Evolutionary conservation across 2,888 invertebrate genomes (phyloP).

Genomic region (Tipula lateralis): DNA sequence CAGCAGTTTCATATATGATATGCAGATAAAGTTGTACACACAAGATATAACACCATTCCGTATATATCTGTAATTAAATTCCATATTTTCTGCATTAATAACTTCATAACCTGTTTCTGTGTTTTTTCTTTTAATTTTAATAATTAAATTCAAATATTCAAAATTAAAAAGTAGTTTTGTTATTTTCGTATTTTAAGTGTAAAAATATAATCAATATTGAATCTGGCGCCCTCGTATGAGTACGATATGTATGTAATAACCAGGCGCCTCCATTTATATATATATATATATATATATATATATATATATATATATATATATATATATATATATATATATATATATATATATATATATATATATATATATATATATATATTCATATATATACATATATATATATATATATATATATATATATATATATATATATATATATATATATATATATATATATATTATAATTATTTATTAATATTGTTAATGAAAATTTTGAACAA

Average conservation of each 20-base stretch:
- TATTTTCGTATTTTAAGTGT: background rate
- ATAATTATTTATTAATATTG: background rate
- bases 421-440: background rate
- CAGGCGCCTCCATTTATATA: background rate
- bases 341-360: background rate
- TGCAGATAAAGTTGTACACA: background rate
- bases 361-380: background rate
- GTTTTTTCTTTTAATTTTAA: background rate
- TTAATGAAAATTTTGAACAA: background rate
- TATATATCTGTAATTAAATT: background rate
- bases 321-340: background rate
- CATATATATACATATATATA: background rate
- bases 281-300: background rate
- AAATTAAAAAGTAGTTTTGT: background rate
- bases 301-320: background rate
- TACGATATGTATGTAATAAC: background rate
- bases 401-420: background rate
- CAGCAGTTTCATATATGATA: background rate
- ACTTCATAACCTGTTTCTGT: background rate
- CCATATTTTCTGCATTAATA: background rate
- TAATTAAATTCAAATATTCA: slow-evolving; percentile 19
- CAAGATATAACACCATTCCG: background rate
- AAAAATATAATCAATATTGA: slow-evolving; percentile 11
- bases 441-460: background rate
- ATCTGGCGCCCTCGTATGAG: background rate